These are phyloP conservation scores for Rhynchopsitta pachyrhyncha DNA, from an alignment of 2,113 vertebrate species.

Conservation along the genomic window DNA sequence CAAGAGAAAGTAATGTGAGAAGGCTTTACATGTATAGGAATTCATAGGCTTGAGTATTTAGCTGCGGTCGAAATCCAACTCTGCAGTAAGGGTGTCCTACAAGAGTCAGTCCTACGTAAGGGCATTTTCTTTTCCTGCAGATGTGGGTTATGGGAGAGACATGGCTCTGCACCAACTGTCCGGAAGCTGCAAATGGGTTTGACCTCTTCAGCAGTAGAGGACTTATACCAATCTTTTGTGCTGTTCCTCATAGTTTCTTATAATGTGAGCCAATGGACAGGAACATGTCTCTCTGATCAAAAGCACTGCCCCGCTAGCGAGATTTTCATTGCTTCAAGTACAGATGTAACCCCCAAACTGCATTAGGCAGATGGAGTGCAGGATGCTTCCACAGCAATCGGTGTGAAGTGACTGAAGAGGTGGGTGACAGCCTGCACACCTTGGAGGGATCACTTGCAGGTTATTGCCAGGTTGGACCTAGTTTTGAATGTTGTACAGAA, in stretches of 20 bases:
- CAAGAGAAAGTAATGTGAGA: background rate
- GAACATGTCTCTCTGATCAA: background rate
- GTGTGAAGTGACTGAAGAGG: background rate
- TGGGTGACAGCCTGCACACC: background rate
- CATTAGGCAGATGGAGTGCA: background rate
- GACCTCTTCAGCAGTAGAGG: background rate
- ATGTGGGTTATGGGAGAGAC: background rate
- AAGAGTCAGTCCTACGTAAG: background rate
- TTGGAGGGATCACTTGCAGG: background rate
- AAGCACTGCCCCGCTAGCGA: accelerated
- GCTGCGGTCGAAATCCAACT: background rate
- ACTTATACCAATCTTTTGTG: background rate
- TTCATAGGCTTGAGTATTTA: background rate
- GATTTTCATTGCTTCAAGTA: background rate
- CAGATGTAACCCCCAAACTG: background rate
- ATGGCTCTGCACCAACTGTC: accelerated
- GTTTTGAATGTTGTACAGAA: background rate
- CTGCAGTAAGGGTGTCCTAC: background rate
- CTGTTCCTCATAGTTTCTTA: background rate
- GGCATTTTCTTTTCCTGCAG: background rate
- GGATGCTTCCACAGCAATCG: background rate
- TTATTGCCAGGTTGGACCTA: background rate
- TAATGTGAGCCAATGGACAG: background rate
- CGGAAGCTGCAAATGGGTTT: background rate
- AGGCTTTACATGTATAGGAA: background rate